phyloP scores from a whole-genome alignment of 2,888 invertebrate species.

The Galerucella nymphaeae region DNA sequence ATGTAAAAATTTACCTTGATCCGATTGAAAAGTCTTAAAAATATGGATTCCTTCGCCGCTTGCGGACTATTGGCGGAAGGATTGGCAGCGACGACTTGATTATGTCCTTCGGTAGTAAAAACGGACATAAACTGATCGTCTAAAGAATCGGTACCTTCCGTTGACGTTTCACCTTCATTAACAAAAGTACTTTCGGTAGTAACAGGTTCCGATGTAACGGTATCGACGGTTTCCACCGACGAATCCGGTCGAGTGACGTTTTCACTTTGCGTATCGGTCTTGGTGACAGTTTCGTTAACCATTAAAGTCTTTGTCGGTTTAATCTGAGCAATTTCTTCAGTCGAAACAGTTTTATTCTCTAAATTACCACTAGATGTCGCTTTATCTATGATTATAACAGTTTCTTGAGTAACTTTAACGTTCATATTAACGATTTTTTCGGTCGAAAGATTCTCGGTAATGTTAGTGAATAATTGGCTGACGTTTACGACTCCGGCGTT shows the following conservation, averaged over 20 bases:
- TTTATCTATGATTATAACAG: not conserved
- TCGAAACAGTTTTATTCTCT: conserved; percentile 12
- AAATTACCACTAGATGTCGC: not conserved
- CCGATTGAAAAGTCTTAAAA: conserved; percentile 93
- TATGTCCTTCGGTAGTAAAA: conserved; percentile 67
- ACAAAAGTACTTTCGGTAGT: conserved; percentile 19
- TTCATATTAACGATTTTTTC: conserved; percentile 48
- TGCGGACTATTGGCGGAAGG: conserved; percentile 55
- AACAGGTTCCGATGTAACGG: conserved; percentile 1
- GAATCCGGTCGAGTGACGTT: not conserved
- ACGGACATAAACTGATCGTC: conserved; percentile 68
- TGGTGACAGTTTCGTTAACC: conserved; percentile 36
- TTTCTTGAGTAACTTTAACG: conserved; percentile 8
- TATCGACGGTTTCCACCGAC: conserved; percentile 6
- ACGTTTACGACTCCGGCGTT: conserved; percentile 75
- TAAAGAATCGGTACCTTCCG: conserved; percentile 52
- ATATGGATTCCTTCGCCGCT: conserved; percentile 92
- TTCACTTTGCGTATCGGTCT: not conserved
- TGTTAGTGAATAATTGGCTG: conserved; percentile 64
- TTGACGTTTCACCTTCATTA: conserved; percentile 35
- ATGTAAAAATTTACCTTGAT: conserved; percentile 78
- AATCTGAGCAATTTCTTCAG: conserved; percentile 55
- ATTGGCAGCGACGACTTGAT: conserved; percentile 56
- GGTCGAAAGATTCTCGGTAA: conserved; percentile 47
- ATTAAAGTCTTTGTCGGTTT: conserved; percentile 62